A percentile compares a stretch with the other conserved stretches of the same genome.
Evolutionary conservation across 2,888 invertebrate genomes (phyloP).

Genomic region (Drosophila picticornis): DNA sequence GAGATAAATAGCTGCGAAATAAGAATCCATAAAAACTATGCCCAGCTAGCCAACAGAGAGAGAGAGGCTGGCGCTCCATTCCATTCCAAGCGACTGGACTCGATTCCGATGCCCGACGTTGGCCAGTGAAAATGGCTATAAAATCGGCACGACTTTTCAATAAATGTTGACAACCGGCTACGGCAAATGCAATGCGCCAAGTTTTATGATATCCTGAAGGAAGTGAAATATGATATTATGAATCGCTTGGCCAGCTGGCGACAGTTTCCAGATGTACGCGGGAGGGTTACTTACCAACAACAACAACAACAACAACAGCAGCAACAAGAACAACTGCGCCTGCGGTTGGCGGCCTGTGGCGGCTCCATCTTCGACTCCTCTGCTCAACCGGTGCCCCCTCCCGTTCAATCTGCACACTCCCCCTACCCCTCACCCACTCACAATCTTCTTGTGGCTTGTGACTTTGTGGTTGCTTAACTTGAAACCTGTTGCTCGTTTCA

Average conservation of each 20-base stretch:
- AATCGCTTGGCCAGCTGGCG: constrained; percentile 77
- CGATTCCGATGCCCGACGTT: constrained; percentile 14
- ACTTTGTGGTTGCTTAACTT: constrained; percentile 65
- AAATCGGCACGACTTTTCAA: constrained; percentile 85
- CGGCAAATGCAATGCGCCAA: constrained; percentile 74
- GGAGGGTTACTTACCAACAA: constrained; percentile 41
- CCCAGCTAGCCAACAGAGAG: constrained; percentile 23
- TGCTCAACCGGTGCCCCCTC: background rate
- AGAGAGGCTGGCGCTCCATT: constrained; percentile 44
- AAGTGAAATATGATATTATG: constrained; percentile 85
- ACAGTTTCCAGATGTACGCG: constrained; percentile 69
- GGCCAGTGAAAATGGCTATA: constrained; percentile 79
- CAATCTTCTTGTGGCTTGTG: constrained; percentile 45
- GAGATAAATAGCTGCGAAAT: constrained; percentile 84
- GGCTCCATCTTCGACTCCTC: constrained; percentile 49
- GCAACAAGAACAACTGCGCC: constrained; percentile 35
- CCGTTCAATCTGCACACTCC: background rate
- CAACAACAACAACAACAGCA: constrained; percentile 9
- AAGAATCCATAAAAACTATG: constrained; percentile 80
- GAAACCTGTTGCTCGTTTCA: constrained; percentile 66
- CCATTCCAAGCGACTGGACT: constrained; percentile 12
- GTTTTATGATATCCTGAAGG: constrained; percentile 85
- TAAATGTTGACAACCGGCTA: constrained; percentile 85
- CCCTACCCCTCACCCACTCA: background rate
- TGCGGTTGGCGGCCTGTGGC: constrained; percentile 47